phyloP scores from a whole-genome alignment of 2,888 invertebrate genomes.

The Parthenolecanium corni region DNA sequence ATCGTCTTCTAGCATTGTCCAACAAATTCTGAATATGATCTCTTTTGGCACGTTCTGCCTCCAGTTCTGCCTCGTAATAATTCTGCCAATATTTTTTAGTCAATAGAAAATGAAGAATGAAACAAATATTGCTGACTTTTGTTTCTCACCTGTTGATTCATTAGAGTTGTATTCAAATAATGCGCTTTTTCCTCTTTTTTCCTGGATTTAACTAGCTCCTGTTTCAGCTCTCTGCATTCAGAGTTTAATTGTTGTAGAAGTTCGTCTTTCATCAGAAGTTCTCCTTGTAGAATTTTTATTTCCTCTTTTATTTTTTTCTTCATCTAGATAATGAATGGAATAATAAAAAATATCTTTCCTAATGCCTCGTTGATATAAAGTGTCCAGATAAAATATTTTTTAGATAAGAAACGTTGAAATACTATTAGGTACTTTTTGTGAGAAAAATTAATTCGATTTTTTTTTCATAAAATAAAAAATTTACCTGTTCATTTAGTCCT shows the following conservation, averaged over 20 bases:
- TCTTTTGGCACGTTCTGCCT: slow-evolving; percentile 14
- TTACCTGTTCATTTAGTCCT: slow-evolving; percentile 25
- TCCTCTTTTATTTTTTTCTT: slow-evolving; percentile 20
- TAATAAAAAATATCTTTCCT: neutral
- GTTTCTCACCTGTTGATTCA: slow-evolving; percentile 11
- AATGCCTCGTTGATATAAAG: too few species aligned
- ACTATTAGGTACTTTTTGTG: neutral
- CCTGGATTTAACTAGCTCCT: neutral
- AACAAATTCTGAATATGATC: slow-evolving; percentile 10
- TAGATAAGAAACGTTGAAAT: too few species aligned
- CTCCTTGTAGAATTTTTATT: slow-evolving; percentile 10
- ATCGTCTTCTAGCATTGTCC: slow-evolving; percentile 11
- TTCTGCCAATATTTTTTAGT: neutral
- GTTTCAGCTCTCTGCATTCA: slow-evolving; percentile 20
- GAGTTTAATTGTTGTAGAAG: slow-evolving; percentile 7
- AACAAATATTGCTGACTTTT: neutral
- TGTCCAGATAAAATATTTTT: too few species aligned
- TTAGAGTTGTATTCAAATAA: slow-evolving; percentile 2
- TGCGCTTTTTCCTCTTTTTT: slow-evolving; percentile 15
- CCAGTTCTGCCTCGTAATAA: slow-evolving; percentile 15
- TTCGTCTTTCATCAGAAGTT: slow-evolving; percentile 20
- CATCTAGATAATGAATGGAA: neutral
- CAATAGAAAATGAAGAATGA: neutral
- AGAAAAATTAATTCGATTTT: neutral
- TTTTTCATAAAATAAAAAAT: too few species aligned